Evolutionary conservation across 1,140 invertebrate species (phyloP), one percentile per base, ranked within the genome.

Genomic region (Drosophila navojoa): DNA sequence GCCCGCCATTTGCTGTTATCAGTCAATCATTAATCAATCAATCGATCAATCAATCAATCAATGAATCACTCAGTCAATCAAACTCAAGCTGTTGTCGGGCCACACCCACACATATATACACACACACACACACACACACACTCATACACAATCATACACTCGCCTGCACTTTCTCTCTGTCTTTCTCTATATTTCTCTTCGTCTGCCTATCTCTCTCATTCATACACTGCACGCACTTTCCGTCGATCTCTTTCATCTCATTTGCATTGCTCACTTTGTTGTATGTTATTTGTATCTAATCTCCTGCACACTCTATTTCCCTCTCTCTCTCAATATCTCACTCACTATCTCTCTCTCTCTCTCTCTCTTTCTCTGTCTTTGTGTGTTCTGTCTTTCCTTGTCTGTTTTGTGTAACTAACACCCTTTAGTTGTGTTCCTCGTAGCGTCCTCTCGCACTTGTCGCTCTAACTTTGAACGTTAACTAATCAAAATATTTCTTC

Each of bases 11-110:
- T 44, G 42, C 42, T 44, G 42, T 52, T 16, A 45, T 54, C 53
- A 71, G 27, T 61, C 77, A 84, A 63, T 42, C 53, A 75, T 64
- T 74, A 84, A 63, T 42, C 53, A 75, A 76, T 40, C 68, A 69
- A 47, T 55, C 50, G 66, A 53, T 53, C 53, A 59, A 49, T 57
- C 57, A 68, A 32, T 57, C 40, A 62, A 52, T 42, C 9, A 49
- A 10, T 49, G 19, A 49, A 25, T 49, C 42, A 16, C 6, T 16
- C 35, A 38, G 10, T 38, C 22, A 25, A 49, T 49, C 19, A 25
- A 25, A 44, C 63, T 38, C 35, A 38, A 38, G 59, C 66, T 60
- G 57, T 69, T 52, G 38, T 61, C 50, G 58, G 57, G 55, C 13
- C 55, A 29, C 27, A 60, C 62, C 9, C 22, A 38, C 57, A 49